Base-by-base conservation (phyloP, 2,113 vertebrate genomes). In the Vicugna pacos region DNA sequence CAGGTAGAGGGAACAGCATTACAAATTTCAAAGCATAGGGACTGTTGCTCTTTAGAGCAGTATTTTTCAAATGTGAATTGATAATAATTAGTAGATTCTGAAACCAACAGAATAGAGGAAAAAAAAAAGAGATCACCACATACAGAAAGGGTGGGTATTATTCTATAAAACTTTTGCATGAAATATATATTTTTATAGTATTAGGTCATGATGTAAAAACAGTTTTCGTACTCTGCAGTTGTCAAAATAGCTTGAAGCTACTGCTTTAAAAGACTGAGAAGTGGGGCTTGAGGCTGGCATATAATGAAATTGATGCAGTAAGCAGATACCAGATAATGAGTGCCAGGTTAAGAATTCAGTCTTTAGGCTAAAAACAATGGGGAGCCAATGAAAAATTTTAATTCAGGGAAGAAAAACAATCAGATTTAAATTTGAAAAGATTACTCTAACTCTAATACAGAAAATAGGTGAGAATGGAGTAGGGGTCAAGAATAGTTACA, bases 401-500 rank as follows among this genome's bases (percentile, higher is more conserved):
- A 83, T 13, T 13, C 4, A 48, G 60, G 32, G 19, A 42, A 65
- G 60, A 72, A 79, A 64, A 81, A 42, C 17, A 65, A 64, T 38
- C 38, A 50, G 64, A 81, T 50, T 85, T 85, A 50, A 84, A 92
- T 50, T 85, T 22, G 14, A 76, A 94, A 92, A 64, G 30, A 50
- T 50, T n/a, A 60, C 7, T 65, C 3, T 54, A n/a, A 46, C 7
- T 89, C 67, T n/a, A 42, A 69, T 60, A 82, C 30, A n/a, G 42
- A 75, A 94, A 92, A 84, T 15, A 54, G 69, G 26, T 67, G 42
- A 64, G 20, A 56, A 67, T n/a, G 58, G n/a, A 6, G 30, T 14
- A 30, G 28, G 35, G 14, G 12, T 30, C 54, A 65, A 77, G 46
- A 67, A 82, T 3, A 72, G 20, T 83, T 83, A 83, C 2, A 54